Evolutionary conservation across 2,113 vertebrate genomes (phyloP), one percentile per base, ranked within the genome.

Genomic region (Elgaria multicarinata): DNA sequence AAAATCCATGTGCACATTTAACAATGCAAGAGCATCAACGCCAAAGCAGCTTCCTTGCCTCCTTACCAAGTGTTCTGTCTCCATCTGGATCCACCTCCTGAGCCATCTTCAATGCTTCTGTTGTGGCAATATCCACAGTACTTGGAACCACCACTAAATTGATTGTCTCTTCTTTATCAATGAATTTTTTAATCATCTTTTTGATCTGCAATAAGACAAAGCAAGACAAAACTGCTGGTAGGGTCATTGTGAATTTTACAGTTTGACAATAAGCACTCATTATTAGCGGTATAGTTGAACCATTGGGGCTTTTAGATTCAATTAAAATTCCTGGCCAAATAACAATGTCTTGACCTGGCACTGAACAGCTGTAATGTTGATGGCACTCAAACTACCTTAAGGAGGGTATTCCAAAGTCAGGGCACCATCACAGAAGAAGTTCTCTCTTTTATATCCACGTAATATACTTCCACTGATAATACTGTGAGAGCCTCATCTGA

Each of bases 61-160:
- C 39, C 96, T 95, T 86, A 98, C 98, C 98, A 87, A 99, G 90
- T 85, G 98, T 99, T 79, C 98, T 98, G 87, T 98, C 98, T 81
- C 98, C 99, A 0, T 90, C 91, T 16, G 98, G 98, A 88, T 99
- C 98, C 94, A 98, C 98, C 55, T 97, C 95, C 89, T 98, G 97
- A 5, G 98, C 98, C 98, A 99, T 99, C 96, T 97, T 97, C 95
- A 99, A 89, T 0, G 98, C 98, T 95, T 99, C 98, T 0, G 98
- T 99, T 92, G 98, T 99, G 31, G 98, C 98, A 1, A 99, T 98
- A 96, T 99, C 98, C 95, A 99, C 98, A 0, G 98, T 99, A 86
- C 97, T 95, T 0, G 98, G 98, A 55, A 99, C 97, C 72, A 99
- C 98, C 46, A 98, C 98, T 95, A 99, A 91, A 92, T 96, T 98